A percentile compares a stretch with the other conserved stretches of the same genome.
These are phyloP conservation scores for Micromussa lordhowensis DNA, from an alignment of 92 coral and sea anemone genomes.

Conservation along the genomic window DNA sequence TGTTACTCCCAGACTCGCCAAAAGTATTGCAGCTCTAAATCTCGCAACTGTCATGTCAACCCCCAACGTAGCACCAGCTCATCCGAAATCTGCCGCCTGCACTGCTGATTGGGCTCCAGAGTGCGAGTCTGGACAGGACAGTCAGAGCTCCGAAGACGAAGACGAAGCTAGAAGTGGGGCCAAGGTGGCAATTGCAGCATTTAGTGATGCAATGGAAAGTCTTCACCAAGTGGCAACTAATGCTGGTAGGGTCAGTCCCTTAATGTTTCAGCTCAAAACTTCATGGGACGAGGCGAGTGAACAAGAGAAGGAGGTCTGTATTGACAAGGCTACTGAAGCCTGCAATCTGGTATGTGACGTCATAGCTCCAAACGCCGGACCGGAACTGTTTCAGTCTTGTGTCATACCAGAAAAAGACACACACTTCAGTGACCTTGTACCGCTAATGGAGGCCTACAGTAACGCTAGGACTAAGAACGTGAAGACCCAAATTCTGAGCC, in stretches of 20 bases:
- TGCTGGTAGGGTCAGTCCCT: conserved; percentile 51
- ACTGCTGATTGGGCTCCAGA: no score
- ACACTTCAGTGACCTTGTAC: conserved; percentile 40
- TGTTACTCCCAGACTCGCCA: no score
- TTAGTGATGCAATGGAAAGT: conserved; percentile 64
- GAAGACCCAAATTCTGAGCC: conserved; percentile 61
- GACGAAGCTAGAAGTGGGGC: conserved; percentile 15
- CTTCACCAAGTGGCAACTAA: conserved; percentile 42
- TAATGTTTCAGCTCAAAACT: conserved; percentile 59
- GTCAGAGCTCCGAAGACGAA: conserved; percentile 69
- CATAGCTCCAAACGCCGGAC: conserved; percentile 76
- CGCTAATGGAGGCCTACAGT: conserved; percentile 67
- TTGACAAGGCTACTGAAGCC: conserved; percentile 74
- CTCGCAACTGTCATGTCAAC: no score
- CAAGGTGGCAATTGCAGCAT: conserved; percentile 53
- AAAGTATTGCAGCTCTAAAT: no score
- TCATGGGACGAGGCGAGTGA: conserved; percentile 69
- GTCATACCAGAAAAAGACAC: conserved; percentile 23
- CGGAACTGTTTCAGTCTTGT: conserved; percentile 64
- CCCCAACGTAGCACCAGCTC: no score
- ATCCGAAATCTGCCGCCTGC: no score
- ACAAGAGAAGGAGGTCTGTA: conserved; percentile 69
- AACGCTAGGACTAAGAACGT: conserved; percentile 27
- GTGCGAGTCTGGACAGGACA: conserved; percentile 37
- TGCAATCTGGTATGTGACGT: conserved; percentile 70